These are phyloP conservation scores for Agrochola circellaris DNA, from an alignment of 2,888 invertebrate genomes.

Conservation along the genomic window DNA sequence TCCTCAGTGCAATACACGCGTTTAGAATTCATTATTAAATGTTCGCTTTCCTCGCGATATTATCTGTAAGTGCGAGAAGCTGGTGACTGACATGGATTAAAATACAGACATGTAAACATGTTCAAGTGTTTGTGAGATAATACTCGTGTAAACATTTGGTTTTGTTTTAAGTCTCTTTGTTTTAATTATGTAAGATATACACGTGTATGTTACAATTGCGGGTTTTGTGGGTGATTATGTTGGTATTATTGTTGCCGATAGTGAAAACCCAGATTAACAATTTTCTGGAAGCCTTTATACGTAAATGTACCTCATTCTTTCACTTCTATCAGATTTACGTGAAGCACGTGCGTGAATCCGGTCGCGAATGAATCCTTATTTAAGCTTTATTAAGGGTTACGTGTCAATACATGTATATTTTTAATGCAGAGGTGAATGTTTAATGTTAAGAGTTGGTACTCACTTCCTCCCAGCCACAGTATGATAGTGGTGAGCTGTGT, in stretches of 20 bases:
- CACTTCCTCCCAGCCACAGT: slow-evolving; percentile 87
- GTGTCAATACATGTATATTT: background rate
- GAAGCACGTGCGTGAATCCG: background rate
- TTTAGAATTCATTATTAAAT: slow-evolving; percentile 61
- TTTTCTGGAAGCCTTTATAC: background rate
- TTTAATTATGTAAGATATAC: slow-evolving; percentile 23
- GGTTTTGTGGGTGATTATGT: background rate
- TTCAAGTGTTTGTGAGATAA: slow-evolving; percentile 19
- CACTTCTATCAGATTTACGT: background rate
- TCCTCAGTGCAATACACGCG: slow-evolving; percentile 50
- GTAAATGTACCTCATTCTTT: background rate
- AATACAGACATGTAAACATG: slow-evolving; percentile 34
- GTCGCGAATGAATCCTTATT: background rate
- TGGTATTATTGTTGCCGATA: background rate
- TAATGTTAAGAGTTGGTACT: slow-evolving; percentile 69
- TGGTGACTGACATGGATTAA: slow-evolving; percentile 52
- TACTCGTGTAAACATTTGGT: slow-evolving; percentile 7
- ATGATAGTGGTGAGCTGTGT: slow-evolving; percentile 83
- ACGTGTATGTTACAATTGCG: background rate
- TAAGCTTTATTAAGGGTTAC: background rate
- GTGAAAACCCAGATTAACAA: background rate
- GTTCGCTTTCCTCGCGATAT: slow-evolving; percentile 43
- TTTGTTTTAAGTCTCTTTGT: slow-evolving; percentile 12
- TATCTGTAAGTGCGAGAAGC: slow-evolving; percentile 51
- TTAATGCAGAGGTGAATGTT: slow-evolving; percentile 7